A percentile compares a stretch with the other conserved stretches of the same genome.
phyloP scores from a whole-genome alignment of 2,797 vertebrate genomes.

The Corythornis leucogaster region DNA sequence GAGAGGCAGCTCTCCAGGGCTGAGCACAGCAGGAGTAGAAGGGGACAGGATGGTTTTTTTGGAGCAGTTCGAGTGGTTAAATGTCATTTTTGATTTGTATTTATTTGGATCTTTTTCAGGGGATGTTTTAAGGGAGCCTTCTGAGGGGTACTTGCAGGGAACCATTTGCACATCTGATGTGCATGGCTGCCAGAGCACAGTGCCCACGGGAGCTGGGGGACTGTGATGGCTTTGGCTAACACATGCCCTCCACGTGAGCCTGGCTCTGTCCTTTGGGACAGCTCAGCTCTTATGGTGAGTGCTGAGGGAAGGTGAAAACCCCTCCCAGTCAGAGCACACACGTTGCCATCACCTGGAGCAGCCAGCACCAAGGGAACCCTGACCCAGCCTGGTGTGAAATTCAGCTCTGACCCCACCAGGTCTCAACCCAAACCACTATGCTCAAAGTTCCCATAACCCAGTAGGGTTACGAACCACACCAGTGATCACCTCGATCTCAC shows the following conservation, averaged over 20 bases:
- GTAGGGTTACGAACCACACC: not conserved
- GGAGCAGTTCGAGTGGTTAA: not conserved
- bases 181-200: rapidly evolving
- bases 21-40: not conserved
- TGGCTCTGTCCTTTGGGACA: not conserved
- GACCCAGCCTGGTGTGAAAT: not conserved
- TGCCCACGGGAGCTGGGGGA: not conserved
- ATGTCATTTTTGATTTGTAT: not conserved
- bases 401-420: rapidly evolving
- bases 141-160: not conserved
- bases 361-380: not conserved
- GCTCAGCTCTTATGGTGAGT: rapidly evolving
- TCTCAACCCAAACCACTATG: not conserved
- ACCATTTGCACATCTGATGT: not conserved
- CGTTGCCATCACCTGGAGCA: not conserved
- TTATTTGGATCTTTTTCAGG: not conserved
- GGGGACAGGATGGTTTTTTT: not conserved
- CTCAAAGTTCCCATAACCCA: not conserved
- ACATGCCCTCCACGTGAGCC: rapidly evolving
- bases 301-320: not conserved
- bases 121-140: not conserved
- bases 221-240: not conserved
- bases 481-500: not conserved
- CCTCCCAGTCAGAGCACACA: not conserved
- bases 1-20: not conserved